Evolutionary conservation across 2,113 vertebrate species (phyloP).

Genomic region (Salvelinus sp.): DNA sequence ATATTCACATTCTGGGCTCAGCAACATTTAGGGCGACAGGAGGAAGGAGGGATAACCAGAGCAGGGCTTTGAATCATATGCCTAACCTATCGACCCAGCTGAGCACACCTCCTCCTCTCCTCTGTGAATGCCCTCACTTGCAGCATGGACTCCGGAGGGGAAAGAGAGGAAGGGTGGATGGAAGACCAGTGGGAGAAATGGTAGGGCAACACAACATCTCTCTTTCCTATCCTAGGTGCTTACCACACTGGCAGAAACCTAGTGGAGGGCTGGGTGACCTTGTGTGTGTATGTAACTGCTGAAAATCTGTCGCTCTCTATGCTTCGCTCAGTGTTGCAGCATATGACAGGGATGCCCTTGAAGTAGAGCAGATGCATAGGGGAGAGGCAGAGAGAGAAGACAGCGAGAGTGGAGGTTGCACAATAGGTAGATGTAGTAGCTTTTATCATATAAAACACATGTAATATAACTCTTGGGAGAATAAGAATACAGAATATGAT

Average conservation of each 20-base stretch:
- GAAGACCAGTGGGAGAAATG: slow-evolving; percentile 99
- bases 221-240: neutral
- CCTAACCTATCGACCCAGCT: slow-evolving; percentile 53
- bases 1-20: neutral
- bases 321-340: slow-evolving; percentile 1
- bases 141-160: slow-evolving; percentile 91
- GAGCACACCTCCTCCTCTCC: slow-evolving; percentile 48
- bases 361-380: slow-evolving; percentile 14
- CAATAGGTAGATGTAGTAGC: too few species aligned
- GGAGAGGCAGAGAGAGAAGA: neutral
- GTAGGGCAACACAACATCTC: slow-evolving; percentile 72
- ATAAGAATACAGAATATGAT: neutral
- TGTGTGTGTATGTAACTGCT: slow-evolving; percentile 21
- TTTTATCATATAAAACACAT: neutral
- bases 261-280: slow-evolving; percentile 19
- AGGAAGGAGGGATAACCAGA: neutral
- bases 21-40: neutral
- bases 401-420: neutral
- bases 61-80: slow-evolving; percentile 41
- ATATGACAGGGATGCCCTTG: slow-evolving; percentile 39
- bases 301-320: slow-evolving; percentile 4
- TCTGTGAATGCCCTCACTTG: slow-evolving; percentile 79
- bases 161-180: slow-evolving; percentile 91
- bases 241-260: neutral
- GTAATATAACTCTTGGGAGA: neutral